Evolutionary conservation across 1,140 invertebrate species (phyloP).

Genomic region (Philotrypesis tridentata): DNA sequence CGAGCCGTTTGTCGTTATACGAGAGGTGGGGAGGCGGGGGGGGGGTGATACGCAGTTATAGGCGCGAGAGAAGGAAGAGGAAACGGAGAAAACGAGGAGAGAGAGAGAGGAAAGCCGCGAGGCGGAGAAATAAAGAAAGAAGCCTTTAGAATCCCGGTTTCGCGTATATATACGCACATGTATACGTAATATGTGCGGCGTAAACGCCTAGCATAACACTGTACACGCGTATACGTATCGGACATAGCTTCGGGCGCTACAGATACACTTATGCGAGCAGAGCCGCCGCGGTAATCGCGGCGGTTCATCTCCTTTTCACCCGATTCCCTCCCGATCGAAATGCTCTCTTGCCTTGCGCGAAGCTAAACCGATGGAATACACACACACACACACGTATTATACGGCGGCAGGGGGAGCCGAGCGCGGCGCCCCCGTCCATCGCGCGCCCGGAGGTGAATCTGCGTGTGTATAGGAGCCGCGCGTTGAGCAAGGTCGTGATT

Average conservation of each 20-base stretch:
- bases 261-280: background rate
- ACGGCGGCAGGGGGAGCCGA: too few relatives aligned
- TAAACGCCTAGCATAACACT: background rate
- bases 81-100: background rate
- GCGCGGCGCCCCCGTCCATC: background rate
- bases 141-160: background rate
- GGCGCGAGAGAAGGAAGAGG: background rate
- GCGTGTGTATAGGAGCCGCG: conserved; percentile 19
- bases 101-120: background rate
- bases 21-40: too few relatives aligned
- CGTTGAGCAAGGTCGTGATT: conserved; percentile 37
- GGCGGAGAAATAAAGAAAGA: background rate
- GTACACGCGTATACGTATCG: too few relatives aligned
- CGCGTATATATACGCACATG: too few relatives aligned
- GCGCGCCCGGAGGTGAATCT: background rate
- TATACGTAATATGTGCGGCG: too few relatives aligned
- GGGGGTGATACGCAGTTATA: too few relatives aligned
- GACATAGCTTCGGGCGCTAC: too few relatives aligned
- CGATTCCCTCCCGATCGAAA: background rate
- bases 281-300: conserved; percentile 7
- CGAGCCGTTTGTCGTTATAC: too few relatives aligned
- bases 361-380: too few relatives aligned
- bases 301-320: conserved; percentile 12
- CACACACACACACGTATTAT: too few relatives aligned
- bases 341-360: too few relatives aligned